Base-by-base conservation (phyloP, 1,140 invertebrate genomes). In the Drosophila watanabei region DNA sequence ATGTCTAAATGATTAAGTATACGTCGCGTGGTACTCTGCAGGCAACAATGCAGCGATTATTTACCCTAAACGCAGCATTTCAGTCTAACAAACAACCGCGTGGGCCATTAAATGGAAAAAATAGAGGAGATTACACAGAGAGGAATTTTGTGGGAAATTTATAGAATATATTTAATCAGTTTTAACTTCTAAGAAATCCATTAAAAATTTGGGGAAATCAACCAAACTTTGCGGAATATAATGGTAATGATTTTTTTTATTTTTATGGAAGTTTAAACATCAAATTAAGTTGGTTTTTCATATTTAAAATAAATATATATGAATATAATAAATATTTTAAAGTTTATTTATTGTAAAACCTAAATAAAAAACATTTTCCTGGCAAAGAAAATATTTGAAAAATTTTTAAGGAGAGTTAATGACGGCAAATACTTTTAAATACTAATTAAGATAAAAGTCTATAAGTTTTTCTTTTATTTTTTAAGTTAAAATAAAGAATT, bases 1-100 rank as follows among this genome's bases (percentile, higher is more conserved):
- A n/a, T n/a, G 86, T 89, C 66, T 60, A 61, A 69, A 81, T 82
- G 86, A 89, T 89, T 89, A 90, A 89, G 82, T 85, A 90, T 69
- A 85, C 78, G 66, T 56, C 54, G 81, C 70, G 70, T 80, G 82
- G 58, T 61, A 72, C 77, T 48, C 10, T 45, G 61, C 66, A 58
- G 72, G 64, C 48, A 79, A 68, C 56, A 69, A 63, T 87, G 84
- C 79, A 86, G 66, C 70, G 64, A 70, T 61, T 80, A 86, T 86
- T 86, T 86, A 71, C 70, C 72, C 76, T 78, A 88, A 81, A 75
- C 75, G 61, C 64, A 73, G 62, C 61, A 66, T 76, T 83, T 63
- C 46, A 73, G 49, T 18, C 73, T 75, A 72, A 51, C 61, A 79
- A 75, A 62, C 58, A 80, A 69, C 65, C 37, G 33, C 35, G 39